A percentile compares a stretch with the other conserved stretches of the same genome.
These are phyloP conservation scores for Eidolon dupreanum DNA, from an alignment of 2,797 vertebrate genomes.

Conservation along the genomic window DNA sequence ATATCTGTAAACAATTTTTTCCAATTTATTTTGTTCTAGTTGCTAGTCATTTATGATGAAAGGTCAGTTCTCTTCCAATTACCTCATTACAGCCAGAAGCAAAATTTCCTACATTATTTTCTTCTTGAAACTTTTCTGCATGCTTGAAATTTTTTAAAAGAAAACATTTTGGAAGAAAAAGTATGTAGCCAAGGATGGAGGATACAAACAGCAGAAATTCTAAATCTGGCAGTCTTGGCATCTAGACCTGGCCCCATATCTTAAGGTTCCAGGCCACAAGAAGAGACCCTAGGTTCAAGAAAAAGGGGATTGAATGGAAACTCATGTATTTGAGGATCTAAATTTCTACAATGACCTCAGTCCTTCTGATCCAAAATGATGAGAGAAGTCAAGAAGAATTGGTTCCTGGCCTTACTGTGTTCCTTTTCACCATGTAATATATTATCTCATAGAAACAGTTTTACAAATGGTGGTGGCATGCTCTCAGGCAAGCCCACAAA, in stretches of 20 bases:
- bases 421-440: background rate
- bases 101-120: background rate
- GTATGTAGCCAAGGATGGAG: background rate
- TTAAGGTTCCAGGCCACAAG: background rate
- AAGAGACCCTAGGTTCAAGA: background rate
- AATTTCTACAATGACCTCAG: background rate
- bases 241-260: background rate
- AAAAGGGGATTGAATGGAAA: background rate
- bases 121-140: background rate
- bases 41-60: background rate
- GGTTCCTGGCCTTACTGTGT: background rate
- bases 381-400: background rate
- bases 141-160: background rate
- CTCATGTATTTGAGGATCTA: background rate
- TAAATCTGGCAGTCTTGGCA: background rate
- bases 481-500: background rate
- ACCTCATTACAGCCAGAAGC: background rate
- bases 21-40: background rate
- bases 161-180: background rate
- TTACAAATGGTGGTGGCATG: background rate
- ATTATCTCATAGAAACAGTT: background rate
- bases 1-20: background rate
- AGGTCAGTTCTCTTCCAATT: background rate
- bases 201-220: background rate
- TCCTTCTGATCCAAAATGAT: background rate